Base-by-base conservation (phyloP, 2,888 invertebrate species). In the Atethmia centrago region DNA sequence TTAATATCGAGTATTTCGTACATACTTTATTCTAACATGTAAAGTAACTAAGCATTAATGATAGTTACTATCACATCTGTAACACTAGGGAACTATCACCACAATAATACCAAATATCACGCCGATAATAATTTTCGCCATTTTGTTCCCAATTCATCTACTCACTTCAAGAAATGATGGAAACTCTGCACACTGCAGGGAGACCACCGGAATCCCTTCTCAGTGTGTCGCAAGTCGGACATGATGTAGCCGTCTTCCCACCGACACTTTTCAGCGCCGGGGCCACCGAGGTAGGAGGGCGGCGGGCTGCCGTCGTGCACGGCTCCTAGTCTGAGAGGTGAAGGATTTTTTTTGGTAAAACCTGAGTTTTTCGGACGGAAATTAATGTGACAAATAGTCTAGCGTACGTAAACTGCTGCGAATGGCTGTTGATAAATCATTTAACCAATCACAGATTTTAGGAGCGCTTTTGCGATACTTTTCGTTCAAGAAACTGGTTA, bases 161-260 rank as follows among this genome's bases (percentile, higher is more conserved):
- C 63, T 78, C 14, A 99, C 99, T 99, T 99, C 84, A 99, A 96
- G 94, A 99, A 99, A 95, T 99, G 99, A 95, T 99, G 99, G 95
- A 99, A 99, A 91, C 99, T 99, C 85, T 98, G 98, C 71, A 99
- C 98, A 88, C 98, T 98, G 95, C 99, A 99, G 36, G 98, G 97
- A 14, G 99, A 99, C 99, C 99, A 99, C 87, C 98, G 97, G 97
- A 99, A 99, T 42, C 99, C 99, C 91, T 99, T 98, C 95, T 99
- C 99, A 0, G 99, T 99, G 94, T 99, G 99, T 88, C 99, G 96
- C 80, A 99, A 97, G 95, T 99, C 99, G 70, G 98, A 98, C 99
- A 99, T 99, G 90, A 99, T 99, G 96, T 98, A 99, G 71, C 99
- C 99, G 93, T 99, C 99, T 91, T 99, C 99, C 99, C 99, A 99